Percentiles rank a stretch among this genome's conserved stretches.
Conservation (phyloP, 2,888 invertebrate species). For the Macaria notata region DNA sequence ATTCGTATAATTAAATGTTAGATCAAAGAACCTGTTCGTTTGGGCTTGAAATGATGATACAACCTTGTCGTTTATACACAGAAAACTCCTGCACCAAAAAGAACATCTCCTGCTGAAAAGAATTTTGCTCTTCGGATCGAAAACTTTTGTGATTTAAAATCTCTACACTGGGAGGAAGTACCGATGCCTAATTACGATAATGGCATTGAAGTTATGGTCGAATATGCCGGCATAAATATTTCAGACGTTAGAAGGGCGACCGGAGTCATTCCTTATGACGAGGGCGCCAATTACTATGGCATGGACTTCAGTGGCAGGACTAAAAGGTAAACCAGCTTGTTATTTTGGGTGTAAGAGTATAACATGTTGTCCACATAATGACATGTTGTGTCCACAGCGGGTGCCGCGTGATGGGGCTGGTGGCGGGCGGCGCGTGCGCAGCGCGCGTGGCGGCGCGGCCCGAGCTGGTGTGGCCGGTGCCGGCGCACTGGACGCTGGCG, state of each 20-base stretch:
- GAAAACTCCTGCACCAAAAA: constrained; percentile 22
- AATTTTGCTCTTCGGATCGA: constrained; percentile 30
- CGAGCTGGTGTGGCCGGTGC: constrained; percentile 84
- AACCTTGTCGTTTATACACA: no score
- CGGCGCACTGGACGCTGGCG: constrained; percentile 85
- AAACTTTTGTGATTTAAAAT: constrained; percentile 36
- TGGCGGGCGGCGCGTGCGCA: constrained; percentile 76
- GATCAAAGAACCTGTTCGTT: no score
- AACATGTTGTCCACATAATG: background rate
- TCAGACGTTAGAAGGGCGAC: constrained; percentile 46
- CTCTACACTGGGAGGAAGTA: constrained; percentile 41
- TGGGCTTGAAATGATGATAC: no score
- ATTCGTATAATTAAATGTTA: no score
- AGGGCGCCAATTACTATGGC: constrained; percentile 39
- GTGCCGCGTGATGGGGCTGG: constrained; percentile 84
- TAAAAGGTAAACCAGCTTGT: constrained; percentile 39
- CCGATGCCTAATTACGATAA: constrained; percentile 4
- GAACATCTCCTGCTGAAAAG: constrained; percentile 18
- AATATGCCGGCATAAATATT: constrained; percentile 44
- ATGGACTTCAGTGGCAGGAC: constrained; percentile 65
- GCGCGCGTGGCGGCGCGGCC: constrained; percentile 75
- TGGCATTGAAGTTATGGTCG: constrained; percentile 35
- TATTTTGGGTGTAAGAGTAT: background rate
- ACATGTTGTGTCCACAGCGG: constrained; percentile 52
- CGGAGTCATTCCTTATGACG: constrained; percentile 34